phyloP scores from a whole-genome alignment of 2,113 vertebrate genomes.

The Chamaea fasciata region DNA sequence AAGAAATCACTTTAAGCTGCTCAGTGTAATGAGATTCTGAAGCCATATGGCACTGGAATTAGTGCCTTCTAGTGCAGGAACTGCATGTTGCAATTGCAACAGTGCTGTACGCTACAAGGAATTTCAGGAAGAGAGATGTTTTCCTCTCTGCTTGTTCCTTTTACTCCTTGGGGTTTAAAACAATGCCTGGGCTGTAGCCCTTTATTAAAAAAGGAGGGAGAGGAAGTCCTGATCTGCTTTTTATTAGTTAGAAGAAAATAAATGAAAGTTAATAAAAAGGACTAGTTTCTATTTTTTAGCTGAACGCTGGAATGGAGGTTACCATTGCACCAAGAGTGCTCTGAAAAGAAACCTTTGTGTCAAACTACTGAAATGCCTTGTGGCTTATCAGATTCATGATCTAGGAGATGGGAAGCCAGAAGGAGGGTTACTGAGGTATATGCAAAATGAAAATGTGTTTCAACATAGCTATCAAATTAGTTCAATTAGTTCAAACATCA shows the following conservation, averaged over 20 bases:
- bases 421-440: background rate
- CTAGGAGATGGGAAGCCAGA: background rate
- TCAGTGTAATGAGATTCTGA: slow-evolving; percentile 63
- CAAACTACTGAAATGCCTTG: background rate
- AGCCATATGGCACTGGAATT: slow-evolving; percentile 57
- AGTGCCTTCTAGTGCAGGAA: background rate
- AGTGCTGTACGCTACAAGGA: background rate
- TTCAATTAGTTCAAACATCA: background rate
- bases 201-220: slow-evolving; percentile 4
- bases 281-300: background rate
- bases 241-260: background rate
- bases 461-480: background rate
- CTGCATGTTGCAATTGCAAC: background rate
- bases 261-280: background rate
- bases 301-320: background rate
- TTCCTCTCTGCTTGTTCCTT: background rate
- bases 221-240: background rate
- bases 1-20: slow-evolving; percentile 56
- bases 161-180: background rate
- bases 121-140: background rate
- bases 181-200: background rate
- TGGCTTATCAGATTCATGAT: background rate
- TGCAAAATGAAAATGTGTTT: background rate
- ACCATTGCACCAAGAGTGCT: background rate
- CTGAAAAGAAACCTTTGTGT: background rate